Conservation (phyloP, 2,888 invertebrate genomes). For the Andrena dorsata region DNA sequence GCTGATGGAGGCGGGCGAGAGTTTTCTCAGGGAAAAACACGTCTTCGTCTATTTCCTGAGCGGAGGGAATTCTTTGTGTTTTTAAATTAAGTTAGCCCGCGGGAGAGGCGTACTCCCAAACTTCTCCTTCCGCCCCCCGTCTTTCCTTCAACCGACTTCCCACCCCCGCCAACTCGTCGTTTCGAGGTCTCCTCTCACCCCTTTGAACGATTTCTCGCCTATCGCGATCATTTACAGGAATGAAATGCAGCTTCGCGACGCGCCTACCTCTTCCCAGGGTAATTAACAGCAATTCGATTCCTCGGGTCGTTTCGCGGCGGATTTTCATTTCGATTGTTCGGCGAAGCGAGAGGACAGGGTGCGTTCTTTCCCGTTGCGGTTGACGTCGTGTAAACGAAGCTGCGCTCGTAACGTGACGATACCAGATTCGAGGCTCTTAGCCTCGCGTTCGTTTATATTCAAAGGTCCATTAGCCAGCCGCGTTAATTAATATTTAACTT, state of each 20-base stretch:
- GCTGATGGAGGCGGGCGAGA: constrained; percentile 50
- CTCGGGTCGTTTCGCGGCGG: neutral
- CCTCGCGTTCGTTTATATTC: constrained; percentile 37
- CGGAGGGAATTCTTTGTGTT: constrained; percentile 75
- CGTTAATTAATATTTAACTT: constrained; percentile 62
- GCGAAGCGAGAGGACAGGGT: too few species aligned
- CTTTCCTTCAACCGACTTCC: constrained; percentile 31
- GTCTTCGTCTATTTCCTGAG: constrained; percentile 71
- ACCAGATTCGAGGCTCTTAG: constrained; percentile 34
- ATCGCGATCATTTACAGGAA: constrained; percentile 23
- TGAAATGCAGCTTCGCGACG: neutral
- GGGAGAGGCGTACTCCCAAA: constrained; percentile 62
- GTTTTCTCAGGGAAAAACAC: constrained; percentile 67
- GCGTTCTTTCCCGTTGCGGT: constrained; percentile 4
- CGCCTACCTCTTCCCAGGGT: neutral
- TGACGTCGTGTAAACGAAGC: constrained; percentile 21
- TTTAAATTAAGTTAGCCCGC: constrained; percentile 76
- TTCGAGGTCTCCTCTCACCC: neutral
- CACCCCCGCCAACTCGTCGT: neutral
- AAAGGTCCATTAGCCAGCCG: constrained; percentile 51
- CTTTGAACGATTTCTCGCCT: constrained; percentile 15
- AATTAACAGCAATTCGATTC: neutral
- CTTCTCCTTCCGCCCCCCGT: constrained; percentile 46
- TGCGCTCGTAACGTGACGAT: constrained; percentile 30
- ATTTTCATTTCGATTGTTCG: neutral